These are phyloP conservation scores for Thaumetopoea pityocampa DNA, from an alignment of 1,140 invertebrate genomes.

Conservation along the genomic window DNA sequence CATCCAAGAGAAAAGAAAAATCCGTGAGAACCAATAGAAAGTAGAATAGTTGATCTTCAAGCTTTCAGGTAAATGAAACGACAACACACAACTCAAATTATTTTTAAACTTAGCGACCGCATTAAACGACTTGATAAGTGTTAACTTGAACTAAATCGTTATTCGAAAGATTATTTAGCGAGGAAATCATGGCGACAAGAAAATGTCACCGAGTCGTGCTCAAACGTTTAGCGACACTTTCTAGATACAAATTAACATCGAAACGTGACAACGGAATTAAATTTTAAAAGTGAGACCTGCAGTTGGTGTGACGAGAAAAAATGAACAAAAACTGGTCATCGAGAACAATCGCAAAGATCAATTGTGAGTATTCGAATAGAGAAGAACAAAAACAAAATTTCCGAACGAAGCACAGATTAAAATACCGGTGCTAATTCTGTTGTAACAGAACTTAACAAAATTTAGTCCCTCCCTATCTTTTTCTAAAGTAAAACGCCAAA, in stretches of 20 bases:
- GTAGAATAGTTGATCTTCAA: not conserved
- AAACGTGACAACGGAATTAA: not conserved
- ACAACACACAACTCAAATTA: not conserved
- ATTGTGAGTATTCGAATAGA: no score
- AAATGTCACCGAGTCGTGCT: constrained; percentile 24
- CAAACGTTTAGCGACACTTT: constrained; percentile 22
- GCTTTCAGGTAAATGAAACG: constrained; percentile 1
- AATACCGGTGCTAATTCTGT: no score
- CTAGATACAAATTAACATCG: constrained; percentile 4
- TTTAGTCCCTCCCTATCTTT: no score
- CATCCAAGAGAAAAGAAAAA: no score
- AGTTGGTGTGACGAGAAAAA: no score
- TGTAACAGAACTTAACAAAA: no score
- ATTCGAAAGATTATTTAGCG: constrained; percentile 3
- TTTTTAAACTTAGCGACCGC: constrained; percentile 5
- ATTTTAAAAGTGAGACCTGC: no score
- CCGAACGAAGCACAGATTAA: no score
- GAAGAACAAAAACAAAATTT: no score
- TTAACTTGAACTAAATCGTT: constrained; percentile 1
- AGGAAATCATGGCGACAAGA: constrained; percentile 6
- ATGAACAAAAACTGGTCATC: no score
- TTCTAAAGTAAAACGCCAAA: no score
- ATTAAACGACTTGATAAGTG: not conserved
- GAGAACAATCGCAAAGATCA: constrained; percentile 1
- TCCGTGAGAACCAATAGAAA: no score